phyloP scores from a whole-genome alignment of 2,797 vertebrate genomes.

The Macropodus opercularis region DNA sequence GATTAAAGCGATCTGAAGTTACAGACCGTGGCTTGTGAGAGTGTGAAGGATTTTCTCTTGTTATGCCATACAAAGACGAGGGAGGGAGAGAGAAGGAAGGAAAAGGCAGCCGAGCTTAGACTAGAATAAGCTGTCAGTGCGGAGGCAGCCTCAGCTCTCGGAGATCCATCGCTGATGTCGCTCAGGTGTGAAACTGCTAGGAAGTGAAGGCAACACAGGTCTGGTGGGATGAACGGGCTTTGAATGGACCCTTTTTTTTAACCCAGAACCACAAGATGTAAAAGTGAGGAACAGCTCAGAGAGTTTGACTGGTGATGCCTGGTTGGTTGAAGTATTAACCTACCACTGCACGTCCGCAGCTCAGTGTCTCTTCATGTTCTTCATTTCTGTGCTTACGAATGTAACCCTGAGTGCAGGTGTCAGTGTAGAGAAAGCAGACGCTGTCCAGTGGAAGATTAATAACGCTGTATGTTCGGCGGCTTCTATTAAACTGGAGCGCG shows the following conservation, averaged over 20 bases:
- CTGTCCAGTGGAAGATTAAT: constrained; percentile 65
- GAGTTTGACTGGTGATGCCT: neutral
- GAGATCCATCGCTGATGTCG: constrained; percentile 22
- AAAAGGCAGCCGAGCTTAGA: constrained; percentile 32
- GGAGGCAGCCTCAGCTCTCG: constrained; percentile 40
- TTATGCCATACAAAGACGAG: constrained; percentile 43
- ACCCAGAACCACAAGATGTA: constrained; percentile 15
- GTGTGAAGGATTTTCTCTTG: constrained; percentile 64
- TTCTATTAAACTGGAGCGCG: constrained; percentile 33
- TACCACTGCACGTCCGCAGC: constrained; percentile 11
- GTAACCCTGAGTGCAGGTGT: constrained; percentile 11
- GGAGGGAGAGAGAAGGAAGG: neutral
- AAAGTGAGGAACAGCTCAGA: neutral
- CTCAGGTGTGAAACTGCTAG: constrained; percentile 55
- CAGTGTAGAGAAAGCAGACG: constrained; percentile 12
- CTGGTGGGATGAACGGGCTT: constrained; percentile 12
- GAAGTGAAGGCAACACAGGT: constrained; percentile 18
- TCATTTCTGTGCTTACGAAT: constrained; percentile 40
- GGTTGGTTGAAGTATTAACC: neutral
- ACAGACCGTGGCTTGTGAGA: constrained; percentile 56
- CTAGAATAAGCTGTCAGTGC: constrained; percentile 68
- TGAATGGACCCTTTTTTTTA: constrained; percentile 16
- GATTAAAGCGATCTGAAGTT: constrained; percentile 71
- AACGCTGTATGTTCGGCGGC: constrained; percentile 36
- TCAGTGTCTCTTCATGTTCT: constrained; percentile 23